Conservation (phyloP, 2,113 vertebrate species). For the Dicerorhinus sumatrensis region DNA sequence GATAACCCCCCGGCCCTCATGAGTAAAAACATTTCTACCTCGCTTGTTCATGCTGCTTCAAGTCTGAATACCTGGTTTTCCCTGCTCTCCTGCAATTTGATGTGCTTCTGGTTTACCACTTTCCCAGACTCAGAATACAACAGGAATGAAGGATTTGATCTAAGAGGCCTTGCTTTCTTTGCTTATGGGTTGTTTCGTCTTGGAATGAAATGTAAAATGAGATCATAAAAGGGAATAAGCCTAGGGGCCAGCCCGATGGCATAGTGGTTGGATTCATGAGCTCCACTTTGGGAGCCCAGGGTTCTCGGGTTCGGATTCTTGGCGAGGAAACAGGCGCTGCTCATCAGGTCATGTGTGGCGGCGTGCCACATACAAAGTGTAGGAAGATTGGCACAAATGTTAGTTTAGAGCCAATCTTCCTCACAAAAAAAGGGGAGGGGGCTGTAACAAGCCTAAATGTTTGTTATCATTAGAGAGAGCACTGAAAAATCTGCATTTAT, state of each 20-base stretch:
- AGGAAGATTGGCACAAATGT: too few species aligned
- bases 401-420: too few species aligned
- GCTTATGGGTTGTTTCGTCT: neutral
- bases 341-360: too few species aligned
- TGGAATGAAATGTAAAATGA: slow-evolving; percentile 23
- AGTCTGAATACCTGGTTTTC: neutral
- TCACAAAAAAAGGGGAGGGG: too few species aligned
- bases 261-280: too few species aligned
- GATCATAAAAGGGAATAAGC: neutral
- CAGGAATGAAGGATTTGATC: neutral
- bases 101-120: neutral
- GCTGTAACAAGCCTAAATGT: neutral
- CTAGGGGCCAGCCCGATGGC: neutral
- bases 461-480: neutral
- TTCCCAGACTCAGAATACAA: neutral
- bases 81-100: neutral
- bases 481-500: slow-evolving; percentile 42
- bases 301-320: too few species aligned
- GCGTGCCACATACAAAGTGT: too few species aligned
- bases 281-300: too few species aligned
- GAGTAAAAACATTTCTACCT: neutral
- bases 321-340: too few species aligned
- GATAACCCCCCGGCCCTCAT: neutral
- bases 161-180: neutral
- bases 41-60: neutral